phyloP scores from a whole-genome alignment of 2,113 vertebrate species.

The Andinoacara biseriatus region DNA sequence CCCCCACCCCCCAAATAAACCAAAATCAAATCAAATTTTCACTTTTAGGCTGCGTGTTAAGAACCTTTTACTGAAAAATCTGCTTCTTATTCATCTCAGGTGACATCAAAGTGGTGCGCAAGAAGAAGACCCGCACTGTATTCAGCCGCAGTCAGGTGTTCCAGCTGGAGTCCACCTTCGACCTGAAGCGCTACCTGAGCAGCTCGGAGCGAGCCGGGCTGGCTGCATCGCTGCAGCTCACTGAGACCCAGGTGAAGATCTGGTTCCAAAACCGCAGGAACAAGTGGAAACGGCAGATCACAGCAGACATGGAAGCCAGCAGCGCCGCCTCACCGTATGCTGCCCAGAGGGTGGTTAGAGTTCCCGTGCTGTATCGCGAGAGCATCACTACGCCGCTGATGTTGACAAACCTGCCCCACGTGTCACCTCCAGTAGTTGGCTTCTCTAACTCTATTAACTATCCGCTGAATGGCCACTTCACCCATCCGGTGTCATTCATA shows the following conservation, averaged over 20 bases:
- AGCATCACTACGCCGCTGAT: constrained; percentile 64
- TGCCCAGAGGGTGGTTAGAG: constrained; percentile 85
- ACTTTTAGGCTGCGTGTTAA: background rate
- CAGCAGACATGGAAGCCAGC: constrained; percentile 86
- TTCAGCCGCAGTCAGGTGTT: constrained; percentile 89
- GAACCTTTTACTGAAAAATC: too few species aligned
- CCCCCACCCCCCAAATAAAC: background rate
- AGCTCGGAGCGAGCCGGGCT: constrained; percentile 86
- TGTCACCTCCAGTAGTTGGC: constrained; percentile 78
- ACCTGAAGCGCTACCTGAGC: constrained; percentile 89
- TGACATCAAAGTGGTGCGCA: constrained; percentile 67
- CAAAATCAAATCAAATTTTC: accelerated
- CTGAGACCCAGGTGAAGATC: constrained; percentile 90
- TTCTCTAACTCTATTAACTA: constrained; percentile 83
- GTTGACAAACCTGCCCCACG: constrained; percentile 75
- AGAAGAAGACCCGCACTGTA: constrained; percentile 89
- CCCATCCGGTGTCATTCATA: constrained; percentile 83
- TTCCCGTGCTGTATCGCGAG: constrained; percentile 89
- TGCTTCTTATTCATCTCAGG: constrained; percentile 27
- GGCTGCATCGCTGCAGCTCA: constrained; percentile 85
- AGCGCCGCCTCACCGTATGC: constrained; percentile 71
- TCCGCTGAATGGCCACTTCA: constrained; percentile 82
- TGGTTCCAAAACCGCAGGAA: constrained; percentile 91
- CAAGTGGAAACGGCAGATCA: constrained; percentile 90
- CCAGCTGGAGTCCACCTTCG: constrained; percentile 88